These are phyloP conservation scores for Synanthedon andrenaeformis DNA, from an alignment of 2,888 invertebrate genomes.

Conservation along the genomic window DNA sequence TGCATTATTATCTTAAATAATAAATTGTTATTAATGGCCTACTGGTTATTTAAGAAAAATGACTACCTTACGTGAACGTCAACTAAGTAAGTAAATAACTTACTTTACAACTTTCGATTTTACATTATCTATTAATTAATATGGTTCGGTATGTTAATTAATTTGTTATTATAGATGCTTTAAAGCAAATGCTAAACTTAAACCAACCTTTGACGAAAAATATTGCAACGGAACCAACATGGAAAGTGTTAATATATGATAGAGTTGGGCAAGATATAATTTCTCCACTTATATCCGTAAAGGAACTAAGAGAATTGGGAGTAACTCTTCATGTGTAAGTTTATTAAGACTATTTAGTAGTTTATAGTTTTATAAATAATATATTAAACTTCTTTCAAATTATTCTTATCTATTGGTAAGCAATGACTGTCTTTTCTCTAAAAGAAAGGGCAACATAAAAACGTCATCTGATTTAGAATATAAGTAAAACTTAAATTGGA, in stretches of 20 bases:
- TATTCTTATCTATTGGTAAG: background rate
- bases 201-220: constrained; percentile 84
- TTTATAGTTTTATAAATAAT: background rate
- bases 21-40: constrained; percentile 18
- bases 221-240: constrained; percentile 86
- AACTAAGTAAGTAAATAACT: constrained; percentile 71
- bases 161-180: constrained; percentile 75
- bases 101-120: background rate
- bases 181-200: constrained; percentile 96
- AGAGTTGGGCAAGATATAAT: constrained; percentile 98
- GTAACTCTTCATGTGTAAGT: constrained; percentile 97
- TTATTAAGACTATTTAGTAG: background rate
- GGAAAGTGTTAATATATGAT: constrained; percentile 98
- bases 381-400: background rate
- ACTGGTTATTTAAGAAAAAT: constrained; percentile 41
- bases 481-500: no score
- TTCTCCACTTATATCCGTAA: constrained; percentile 94
- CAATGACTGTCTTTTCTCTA: background rate
- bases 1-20: no score
- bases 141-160: background rate
- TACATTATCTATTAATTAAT: no score
- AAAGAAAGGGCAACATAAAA: no score
- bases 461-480: no score
- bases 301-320: constrained; percentile 94
- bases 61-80: constrained; percentile 77